Conservation (phyloP, 2,113 vertebrate genomes). For the Onychorhynchus coronatus region DNA sequence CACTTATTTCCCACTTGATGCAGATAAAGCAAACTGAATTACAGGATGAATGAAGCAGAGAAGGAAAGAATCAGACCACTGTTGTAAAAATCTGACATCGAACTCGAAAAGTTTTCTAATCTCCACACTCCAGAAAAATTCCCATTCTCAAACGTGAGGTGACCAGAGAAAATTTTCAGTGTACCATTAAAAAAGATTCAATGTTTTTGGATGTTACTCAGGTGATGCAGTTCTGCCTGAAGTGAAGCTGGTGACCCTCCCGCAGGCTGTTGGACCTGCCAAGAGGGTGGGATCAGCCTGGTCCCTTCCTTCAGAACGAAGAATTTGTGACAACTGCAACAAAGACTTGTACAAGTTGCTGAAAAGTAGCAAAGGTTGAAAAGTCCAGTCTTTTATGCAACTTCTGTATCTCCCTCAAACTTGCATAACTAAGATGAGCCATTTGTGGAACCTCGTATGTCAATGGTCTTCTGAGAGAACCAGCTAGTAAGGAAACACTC, state of each 20-base stretch:
- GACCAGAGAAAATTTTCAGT: background rate
- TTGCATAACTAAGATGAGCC: background rate
- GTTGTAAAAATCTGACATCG: background rate
- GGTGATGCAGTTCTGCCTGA: background rate
- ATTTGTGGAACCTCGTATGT: background rate
- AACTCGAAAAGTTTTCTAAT: background rate
- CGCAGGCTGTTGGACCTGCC: background rate
- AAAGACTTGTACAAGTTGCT: background rate
- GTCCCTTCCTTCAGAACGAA: background rate
- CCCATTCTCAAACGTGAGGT: background rate
- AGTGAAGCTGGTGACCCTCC: background rate
- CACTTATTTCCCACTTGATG: background rate
- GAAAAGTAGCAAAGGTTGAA: background rate
- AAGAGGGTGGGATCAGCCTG: background rate
- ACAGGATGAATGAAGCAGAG: background rate
- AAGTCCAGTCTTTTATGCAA: background rate
- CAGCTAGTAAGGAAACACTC: background rate
- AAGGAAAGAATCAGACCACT: background rate
- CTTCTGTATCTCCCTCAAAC: background rate
- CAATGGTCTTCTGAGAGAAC: background rate
- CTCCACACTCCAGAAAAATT: background rate
- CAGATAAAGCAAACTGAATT: background rate
- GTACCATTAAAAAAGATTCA: background rate
- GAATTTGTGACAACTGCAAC: background rate
- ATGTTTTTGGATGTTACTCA: background rate